Conservation (phyloP, 2,888 invertebrate species). For the Anthrax anthrax region DNA sequence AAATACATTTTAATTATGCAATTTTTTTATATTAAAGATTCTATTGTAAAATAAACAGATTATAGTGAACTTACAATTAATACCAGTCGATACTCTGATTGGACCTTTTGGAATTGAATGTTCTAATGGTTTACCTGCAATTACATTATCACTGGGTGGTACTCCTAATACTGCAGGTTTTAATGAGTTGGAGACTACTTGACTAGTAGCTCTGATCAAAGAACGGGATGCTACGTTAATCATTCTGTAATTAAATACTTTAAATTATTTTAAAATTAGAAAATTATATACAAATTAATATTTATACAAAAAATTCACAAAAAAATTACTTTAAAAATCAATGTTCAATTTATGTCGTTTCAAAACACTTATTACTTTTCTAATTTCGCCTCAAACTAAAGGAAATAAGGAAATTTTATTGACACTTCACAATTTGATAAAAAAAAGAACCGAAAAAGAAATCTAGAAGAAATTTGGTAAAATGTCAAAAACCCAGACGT, state of each 20-base stretch:
- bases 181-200: conserved; percentile 51
- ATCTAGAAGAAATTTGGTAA: no score
- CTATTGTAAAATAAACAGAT: background rate
- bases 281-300: no score
- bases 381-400: no score
- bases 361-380: no score
- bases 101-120: conserved; percentile 45
- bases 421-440: no score
- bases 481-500: no score
- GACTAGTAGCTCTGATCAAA: conserved; percentile 51
- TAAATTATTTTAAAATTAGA: no score
- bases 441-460: no score
- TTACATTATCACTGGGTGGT: conserved; percentile 35
- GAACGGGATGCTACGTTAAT: conserved; percentile 46
- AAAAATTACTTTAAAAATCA: no score
- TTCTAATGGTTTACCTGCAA: conserved; percentile 29
- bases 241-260: conserved; percentile 41
- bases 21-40: background rate
- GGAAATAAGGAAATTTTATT: no score
- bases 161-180: conserved; percentile 42
- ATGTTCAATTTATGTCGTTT: no score
- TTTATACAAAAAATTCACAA: no score
- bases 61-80: conserved; percentile 37
- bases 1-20: background rate
- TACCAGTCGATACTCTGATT: conserved; percentile 42